Conservation (phyloP, 2,113 vertebrate genomes). For the Gallinago paraguaiae region DNA sequence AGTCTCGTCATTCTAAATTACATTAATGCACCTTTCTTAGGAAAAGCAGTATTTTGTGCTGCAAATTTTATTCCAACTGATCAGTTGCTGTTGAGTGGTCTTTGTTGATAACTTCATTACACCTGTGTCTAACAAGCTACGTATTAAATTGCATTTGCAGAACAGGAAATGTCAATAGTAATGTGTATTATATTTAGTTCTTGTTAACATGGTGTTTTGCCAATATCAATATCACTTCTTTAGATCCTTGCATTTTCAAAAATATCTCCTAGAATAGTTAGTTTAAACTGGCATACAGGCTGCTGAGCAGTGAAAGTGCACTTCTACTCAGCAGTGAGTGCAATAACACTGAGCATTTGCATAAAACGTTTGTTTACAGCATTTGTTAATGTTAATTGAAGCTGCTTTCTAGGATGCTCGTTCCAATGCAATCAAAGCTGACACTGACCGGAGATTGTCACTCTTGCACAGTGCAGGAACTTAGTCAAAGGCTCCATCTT, state of each 20-base stretch:
- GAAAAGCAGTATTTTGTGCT: neutral
- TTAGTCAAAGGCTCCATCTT: neutral
- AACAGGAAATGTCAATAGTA: neutral
- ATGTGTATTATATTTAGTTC: neutral
- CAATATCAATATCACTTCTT: neutral
- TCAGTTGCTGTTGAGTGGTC: neutral
- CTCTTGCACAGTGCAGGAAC: neutral
- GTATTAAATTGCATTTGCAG: neutral
- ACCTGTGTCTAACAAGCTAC: neutral
- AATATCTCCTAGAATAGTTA: neutral
- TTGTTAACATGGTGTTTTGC: neutral
- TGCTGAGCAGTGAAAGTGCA: neutral
- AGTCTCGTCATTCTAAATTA: neutral
- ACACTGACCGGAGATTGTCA: accelerated
- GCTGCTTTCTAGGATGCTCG: neutral
- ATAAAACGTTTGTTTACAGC: neutral
- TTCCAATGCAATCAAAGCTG: neutral
- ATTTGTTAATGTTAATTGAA: neutral
- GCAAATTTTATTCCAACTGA: neutral
- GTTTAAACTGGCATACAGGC: accelerated
- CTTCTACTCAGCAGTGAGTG: neutral
- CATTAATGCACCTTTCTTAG: neutral
- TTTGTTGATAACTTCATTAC: neutral
- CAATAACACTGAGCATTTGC: neutral
- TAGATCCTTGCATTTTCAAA: neutral